Percentiles rank a stretch among this genome's conserved stretches.
These are phyloP conservation scores for Papio anubis DNA, from an alignment of 2,113 vertebrate genomes.

Conservation along the genomic window DNA sequence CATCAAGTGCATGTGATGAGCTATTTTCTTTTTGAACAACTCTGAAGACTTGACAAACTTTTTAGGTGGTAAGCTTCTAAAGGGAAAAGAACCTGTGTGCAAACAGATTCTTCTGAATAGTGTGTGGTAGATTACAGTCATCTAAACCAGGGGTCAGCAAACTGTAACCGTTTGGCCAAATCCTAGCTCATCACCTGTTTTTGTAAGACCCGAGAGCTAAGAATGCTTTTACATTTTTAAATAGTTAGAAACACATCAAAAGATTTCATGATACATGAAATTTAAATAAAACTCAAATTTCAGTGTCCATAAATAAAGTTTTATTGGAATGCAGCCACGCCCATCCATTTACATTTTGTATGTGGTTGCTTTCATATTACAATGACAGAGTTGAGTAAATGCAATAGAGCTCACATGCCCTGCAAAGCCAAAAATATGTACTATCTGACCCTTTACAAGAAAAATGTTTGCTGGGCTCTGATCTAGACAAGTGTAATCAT, in stretches of 20 bases:
- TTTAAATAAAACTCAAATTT: slow-evolving; percentile 17
- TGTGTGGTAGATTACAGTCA: background rate
- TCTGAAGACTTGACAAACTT: background rate
- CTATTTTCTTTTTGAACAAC: background rate
- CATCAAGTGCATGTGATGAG: background rate
- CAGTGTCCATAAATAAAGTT: background rate
- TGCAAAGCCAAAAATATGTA: background rate
- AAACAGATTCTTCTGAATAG: background rate
- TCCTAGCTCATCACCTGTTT: background rate
- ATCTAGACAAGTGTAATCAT: background rate
- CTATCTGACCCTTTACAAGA: background rate
- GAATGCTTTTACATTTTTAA: background rate
- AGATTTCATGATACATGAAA: background rate
- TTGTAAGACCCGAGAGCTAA: background rate
- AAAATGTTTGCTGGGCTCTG: background rate
- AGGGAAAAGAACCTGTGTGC: background rate
- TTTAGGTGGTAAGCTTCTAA: background rate
- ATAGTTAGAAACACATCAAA: background rate
- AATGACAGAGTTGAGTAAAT: background rate
- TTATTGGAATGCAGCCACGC: background rate
- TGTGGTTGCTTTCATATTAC: background rate
- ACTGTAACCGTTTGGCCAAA: background rate
- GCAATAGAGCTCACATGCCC: background rate
- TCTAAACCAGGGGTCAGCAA: background rate
- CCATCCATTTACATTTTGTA: background rate